Percentiles rank a stretch among this genome's conserved stretches.
Evolutionary conservation across 2,113 vertebrate genomes (phyloP).

Genomic region (Muntiacus muntjak): DNA sequence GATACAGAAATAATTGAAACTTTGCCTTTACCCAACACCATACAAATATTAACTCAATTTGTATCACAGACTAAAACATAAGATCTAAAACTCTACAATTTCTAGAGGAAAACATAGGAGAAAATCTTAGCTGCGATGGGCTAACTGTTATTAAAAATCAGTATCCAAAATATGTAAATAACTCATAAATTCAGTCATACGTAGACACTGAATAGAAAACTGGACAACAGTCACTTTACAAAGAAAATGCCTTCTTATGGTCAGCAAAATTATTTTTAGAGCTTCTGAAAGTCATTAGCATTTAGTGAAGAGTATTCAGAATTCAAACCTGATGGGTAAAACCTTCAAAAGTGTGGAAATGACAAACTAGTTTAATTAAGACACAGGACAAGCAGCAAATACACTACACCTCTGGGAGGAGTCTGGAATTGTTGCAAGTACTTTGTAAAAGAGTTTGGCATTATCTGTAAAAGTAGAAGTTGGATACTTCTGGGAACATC

Average conservation of each 20-base stretch:
- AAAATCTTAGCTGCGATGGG: not conserved
- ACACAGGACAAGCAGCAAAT: not conserved
- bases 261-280: not conserved
- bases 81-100: not conserved
- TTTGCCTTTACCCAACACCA: not conserved
- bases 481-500: not conserved
- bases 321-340: not conserved
- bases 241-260: not conserved
- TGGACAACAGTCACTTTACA: not conserved
- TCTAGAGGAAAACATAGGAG: not conserved
- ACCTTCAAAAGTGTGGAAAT: not conserved
- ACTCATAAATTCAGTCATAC: not conserved
- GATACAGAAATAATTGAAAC: not conserved
- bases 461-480: not conserved
- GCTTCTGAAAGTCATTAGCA: not conserved
- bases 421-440: not conserved
- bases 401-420: not conserved
- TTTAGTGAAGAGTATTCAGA: not conserved
- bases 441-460: not conserved
- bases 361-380: not conserved
- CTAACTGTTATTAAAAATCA: not conserved
- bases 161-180: not conserved
- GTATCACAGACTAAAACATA: not conserved
- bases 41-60: not conserved
- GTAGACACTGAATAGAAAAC: not conserved